Evolutionary conservation across 1,140 invertebrate species (phyloP).

Genomic region (Homarus americanus): DNA sequence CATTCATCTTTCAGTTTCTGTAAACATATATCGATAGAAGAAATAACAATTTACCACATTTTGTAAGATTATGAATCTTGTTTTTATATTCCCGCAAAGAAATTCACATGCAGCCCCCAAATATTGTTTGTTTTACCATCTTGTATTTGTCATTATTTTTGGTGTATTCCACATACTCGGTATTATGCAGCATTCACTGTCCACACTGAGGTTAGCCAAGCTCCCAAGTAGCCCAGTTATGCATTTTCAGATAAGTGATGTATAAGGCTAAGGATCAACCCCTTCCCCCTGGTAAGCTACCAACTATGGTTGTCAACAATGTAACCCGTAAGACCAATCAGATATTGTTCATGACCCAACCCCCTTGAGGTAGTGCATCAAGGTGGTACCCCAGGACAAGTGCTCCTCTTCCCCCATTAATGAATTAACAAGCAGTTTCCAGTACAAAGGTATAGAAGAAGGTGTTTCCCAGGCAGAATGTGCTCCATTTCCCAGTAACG

Average conservation of each 20-base stretch:
- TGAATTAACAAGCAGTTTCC: neutral
- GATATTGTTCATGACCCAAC: neutral
- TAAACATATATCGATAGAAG: neutral
- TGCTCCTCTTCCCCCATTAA: neutral
- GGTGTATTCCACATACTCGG: neutral
- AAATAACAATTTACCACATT: neutral
- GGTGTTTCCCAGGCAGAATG: neutral
- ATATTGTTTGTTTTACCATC: constrained; percentile 31
- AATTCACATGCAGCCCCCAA: constrained; percentile 6
- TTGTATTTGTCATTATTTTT: neutral
- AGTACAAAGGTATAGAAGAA: neutral
- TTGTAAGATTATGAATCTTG: constrained; percentile 25
- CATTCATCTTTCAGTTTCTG: neutral
- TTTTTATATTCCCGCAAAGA: constrained; percentile 7
- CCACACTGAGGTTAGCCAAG: neutral
- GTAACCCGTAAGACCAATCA: neutral
- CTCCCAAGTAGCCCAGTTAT: neutral
- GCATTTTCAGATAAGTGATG: constrained; percentile 23
- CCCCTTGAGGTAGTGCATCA: neutral
- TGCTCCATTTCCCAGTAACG: neutral
- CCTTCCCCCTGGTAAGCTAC: constrained; percentile 24
- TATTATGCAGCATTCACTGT: neutral
- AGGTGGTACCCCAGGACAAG: neutral
- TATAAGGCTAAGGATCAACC: neutral
- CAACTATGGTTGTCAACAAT: neutral